Conservation (phyloP, 1,140 invertebrate species). For the Nasonia longicornis region DNA sequence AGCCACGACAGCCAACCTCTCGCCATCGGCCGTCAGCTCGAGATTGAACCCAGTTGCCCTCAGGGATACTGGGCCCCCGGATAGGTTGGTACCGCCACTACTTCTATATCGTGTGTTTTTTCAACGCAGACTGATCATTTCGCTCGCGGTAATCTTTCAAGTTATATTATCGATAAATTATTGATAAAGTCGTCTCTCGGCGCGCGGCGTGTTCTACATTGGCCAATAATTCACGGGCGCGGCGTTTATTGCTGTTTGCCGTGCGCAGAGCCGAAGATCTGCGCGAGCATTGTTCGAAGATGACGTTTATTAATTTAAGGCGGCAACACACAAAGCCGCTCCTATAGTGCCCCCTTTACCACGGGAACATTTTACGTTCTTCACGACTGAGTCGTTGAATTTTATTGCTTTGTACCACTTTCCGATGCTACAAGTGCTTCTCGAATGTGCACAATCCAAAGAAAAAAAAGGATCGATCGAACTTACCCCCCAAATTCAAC, state of each 20-base stretch:
- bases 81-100: slow-evolving; percentile 56
- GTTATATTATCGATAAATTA: no score
- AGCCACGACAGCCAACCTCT: slow-evolving; percentile 57
- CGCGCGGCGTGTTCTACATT: not conserved
- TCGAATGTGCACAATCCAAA: not conserved
- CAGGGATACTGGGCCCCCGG: slow-evolving; percentile 64
- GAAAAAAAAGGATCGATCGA: not conserved
- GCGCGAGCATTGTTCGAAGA: slow-evolving; percentile 19
- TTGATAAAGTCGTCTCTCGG: slow-evolving; percentile 20
- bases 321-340: slow-evolving; percentile 16
- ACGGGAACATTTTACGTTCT: not conserved
- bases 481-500: not conserved
- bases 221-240: slow-evolving; percentile 32
- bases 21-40: slow-evolving; percentile 54
- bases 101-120: not conserved
- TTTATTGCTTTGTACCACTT: not conserved
- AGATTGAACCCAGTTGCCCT: slow-evolving; percentile 64
- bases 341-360: not conserved
- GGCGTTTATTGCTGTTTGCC: slow-evolving; percentile 38
- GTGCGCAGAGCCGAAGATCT: not conserved
- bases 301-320: slow-evolving; percentile 39
- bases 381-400: not conserved
- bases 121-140: not conserved
- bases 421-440: not conserved
- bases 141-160: not conserved